Evolutionary conservation across 2,888 invertebrate species (phyloP).

Genomic region (Ethmia dodecea): DNA sequence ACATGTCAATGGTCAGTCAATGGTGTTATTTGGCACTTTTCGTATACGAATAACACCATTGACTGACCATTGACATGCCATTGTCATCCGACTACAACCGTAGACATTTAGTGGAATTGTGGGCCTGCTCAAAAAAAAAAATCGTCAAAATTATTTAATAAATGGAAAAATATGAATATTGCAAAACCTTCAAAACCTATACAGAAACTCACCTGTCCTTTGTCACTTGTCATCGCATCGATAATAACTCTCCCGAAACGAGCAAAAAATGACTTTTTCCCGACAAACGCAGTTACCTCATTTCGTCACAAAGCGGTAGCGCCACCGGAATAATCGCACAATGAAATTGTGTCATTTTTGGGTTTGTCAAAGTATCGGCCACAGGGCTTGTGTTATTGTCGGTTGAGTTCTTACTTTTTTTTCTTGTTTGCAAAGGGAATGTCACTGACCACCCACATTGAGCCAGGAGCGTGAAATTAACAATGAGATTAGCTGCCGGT

Average conservation of each 20-base stretch:
- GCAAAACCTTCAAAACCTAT: constrained; percentile 26
- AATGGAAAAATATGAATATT: not conserved
- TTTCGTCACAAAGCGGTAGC: constrained; percentile 57
- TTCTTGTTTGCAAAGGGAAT: constrained; percentile 22
- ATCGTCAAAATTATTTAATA: no score
- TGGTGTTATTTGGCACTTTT: no score
- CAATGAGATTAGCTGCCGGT: constrained; percentile 36
- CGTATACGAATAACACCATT: no score
- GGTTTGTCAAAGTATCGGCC: constrained; percentile 44
- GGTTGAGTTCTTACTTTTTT: constrained; percentile 29
- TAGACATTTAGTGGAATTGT: no score
- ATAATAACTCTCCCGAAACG: constrained; percentile 16
- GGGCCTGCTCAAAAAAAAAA: no score
- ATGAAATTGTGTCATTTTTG: constrained; percentile 58
- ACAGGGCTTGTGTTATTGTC: constrained; percentile 47
- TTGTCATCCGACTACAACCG: no score
- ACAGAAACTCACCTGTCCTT: constrained; percentile 41
- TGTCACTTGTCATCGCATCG: constrained; percentile 43
- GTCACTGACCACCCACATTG: constrained; percentile 48
- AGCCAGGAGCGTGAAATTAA: constrained; percentile 42
- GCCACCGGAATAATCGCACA: constrained; percentile 56
- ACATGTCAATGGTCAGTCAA: no score
- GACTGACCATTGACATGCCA: no score
- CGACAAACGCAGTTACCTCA: constrained; percentile 37
- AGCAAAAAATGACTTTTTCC: constrained; percentile 59